Evolutionary conservation across 1,140 invertebrate species (phyloP), one percentile per base, ranked within the genome.

Genomic region (Apolygus lucorum): DNA sequence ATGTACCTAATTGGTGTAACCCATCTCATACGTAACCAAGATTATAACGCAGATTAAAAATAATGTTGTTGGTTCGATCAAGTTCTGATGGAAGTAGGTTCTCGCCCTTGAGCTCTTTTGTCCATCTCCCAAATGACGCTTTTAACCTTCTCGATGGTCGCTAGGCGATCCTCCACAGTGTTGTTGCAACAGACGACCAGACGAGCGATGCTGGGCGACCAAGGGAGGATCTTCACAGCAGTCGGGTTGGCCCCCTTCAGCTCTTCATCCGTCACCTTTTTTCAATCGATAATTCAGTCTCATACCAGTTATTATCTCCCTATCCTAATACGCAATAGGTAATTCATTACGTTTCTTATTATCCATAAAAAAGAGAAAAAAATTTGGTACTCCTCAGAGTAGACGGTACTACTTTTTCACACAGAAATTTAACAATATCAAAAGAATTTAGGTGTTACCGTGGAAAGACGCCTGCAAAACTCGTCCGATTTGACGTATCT

Each of bases 131-230:
- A 79, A 52, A 89, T 84, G 28, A 88, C 84, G 64, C 82, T 82
- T 24, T 73, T 76, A 24, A 90, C 77, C 75, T 90, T 90, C 27
- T 81, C 81, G 21, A 87, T 83, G 28, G 86, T 83, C 69, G 85
- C 79, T n/a, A 82, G 73, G 11, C 90, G 77, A 75, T 87, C 82
- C 54, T 85, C 78, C 52, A 86, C 81, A 0, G 78, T 80, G 21
- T 92, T 84, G 76, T 91, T 86, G 74, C 84, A 83, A 75, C 90
- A 85, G 2, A 86, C 76, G 0, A 90, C 88, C 52, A 91, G 77
- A 34, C 91, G 81, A 0, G 88, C 77, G 17, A 78, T 78, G 21
- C 77, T 78, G 52, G 79, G 74, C 28, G 83, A 81, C 54, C 86
- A 77, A 0, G 84, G 81, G 42, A 84, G 77, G 64, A 82, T 81